Evolutionary conservation across 2,113 vertebrate genomes (phyloP).

Genomic region (Neofelis nebulosa): DNA sequence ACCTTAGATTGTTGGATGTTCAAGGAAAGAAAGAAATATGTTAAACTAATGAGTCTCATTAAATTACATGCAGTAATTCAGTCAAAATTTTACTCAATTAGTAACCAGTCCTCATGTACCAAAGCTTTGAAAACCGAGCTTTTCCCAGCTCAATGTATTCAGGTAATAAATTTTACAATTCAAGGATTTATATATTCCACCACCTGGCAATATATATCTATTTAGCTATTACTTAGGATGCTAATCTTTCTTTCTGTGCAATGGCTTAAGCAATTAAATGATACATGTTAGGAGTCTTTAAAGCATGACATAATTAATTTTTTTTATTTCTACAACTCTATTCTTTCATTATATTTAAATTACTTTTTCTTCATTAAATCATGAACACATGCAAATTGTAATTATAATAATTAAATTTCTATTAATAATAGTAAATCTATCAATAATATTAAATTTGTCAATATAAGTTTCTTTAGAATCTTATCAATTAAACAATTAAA

Average conservation of each 20-base stretch:
- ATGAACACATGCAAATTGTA: neutral
- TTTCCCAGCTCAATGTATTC: neutral
- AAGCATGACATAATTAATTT: neutral
- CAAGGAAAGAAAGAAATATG: neutral
- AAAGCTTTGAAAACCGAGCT: neutral
- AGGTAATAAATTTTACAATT: neutral
- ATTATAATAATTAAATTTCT: neutral
- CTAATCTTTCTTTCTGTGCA: neutral
- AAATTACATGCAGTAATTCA: neutral
- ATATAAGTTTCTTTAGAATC: neutral
- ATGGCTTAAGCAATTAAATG: neutral
- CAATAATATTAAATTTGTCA: neutral
- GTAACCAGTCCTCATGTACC: neutral
- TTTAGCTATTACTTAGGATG: neutral
- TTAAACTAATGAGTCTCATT: neutral
- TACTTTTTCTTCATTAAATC: slow-evolving; percentile 16
- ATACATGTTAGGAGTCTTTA: neutral
- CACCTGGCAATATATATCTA: neutral
- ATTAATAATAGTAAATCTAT: neutral
- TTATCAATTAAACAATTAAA: slow-evolving; percentile 5
- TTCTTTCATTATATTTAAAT: slow-evolving; percentile 6
- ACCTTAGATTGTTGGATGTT: neutral
- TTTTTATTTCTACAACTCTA: neutral
- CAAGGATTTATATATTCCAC: neutral
- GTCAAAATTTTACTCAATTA: neutral